These are phyloP conservation scores for Thera obeliscata DNA, from an alignment of 2,888 invertebrate species.

Conservation along the genomic window DNA sequence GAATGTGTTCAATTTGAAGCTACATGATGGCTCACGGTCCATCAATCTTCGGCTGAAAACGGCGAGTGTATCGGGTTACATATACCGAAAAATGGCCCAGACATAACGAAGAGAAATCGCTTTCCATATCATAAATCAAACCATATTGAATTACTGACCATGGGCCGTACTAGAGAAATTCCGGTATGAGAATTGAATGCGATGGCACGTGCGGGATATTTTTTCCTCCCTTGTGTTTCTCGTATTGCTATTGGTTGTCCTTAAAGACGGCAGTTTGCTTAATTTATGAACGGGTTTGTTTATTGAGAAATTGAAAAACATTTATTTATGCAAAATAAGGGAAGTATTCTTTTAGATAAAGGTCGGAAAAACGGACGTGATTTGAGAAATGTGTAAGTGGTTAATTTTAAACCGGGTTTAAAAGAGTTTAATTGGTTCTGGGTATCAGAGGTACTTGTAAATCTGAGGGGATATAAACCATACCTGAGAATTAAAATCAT, in stretches of 20 bases:
- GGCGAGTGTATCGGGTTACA: conserved; percentile 51
- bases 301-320: too few relatives aligned
- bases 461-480: too few relatives aligned
- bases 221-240: conserved; percentile 9
- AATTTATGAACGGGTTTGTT: too few relatives aligned
- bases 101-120: conserved; percentile 72
- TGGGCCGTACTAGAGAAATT: conserved; percentile 45
- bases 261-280: background rate
- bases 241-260: background rate
- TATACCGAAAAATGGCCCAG: conserved; percentile 63
- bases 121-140: conserved; percentile 71
- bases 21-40: conserved; percentile 22
- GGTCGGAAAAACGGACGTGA: too few relatives aligned
- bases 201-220: background rate
- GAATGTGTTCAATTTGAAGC: conserved; percentile 26
- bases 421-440: too few relatives aligned
- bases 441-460: too few relatives aligned
- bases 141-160: conserved; percentile 64
- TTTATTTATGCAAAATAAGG: too few relatives aligned
- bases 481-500: too few relatives aligned
- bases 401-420: too few relatives aligned
- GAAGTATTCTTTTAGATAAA: too few relatives aligned
- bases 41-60: conserved; percentile 27
- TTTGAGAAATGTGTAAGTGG: too few relatives aligned
- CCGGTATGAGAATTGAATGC: conserved; percentile 11